These are phyloP conservation scores for Erythrocercus mccallii DNA, from an alignment of 2,113 vertebrate genomes.

Conservation along the genomic window DNA sequence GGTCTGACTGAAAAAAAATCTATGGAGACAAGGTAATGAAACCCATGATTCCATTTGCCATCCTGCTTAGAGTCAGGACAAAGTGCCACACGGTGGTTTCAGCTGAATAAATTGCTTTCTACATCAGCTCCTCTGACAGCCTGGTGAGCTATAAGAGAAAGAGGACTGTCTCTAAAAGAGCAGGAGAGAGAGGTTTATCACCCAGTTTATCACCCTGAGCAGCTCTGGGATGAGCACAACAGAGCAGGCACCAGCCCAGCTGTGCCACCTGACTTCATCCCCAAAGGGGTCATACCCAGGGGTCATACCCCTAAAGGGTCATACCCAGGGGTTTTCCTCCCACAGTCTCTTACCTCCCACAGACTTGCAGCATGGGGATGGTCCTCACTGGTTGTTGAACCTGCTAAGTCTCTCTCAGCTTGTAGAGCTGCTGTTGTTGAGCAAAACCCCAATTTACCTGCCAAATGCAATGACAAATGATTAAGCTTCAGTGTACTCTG, in stretches of 20 bases:
- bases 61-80: background rate
- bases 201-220: background rate
- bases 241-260: rapidly evolving
- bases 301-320: no score
- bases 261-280: rapidly evolving
- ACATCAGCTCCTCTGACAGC: background rate
- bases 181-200: background rate
- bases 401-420: background rate
- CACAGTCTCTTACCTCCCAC: background rate
- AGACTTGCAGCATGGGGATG: background rate
- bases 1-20: background rate
- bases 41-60: background rate
- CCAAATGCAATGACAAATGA: background rate
- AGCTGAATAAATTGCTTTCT: background rate
- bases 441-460: background rate
- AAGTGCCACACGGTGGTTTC: background rate
- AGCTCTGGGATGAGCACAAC: background rate
- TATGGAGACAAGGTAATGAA: background rate
- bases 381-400: background rate
- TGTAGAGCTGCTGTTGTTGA: background rate
- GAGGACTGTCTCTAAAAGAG: background rate
- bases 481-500: background rate
- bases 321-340: no score
- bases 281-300: background rate
- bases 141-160: background rate